Conservation (phyloP, 2,888 invertebrate species). For the Tenthredo mesomela region DNA sequence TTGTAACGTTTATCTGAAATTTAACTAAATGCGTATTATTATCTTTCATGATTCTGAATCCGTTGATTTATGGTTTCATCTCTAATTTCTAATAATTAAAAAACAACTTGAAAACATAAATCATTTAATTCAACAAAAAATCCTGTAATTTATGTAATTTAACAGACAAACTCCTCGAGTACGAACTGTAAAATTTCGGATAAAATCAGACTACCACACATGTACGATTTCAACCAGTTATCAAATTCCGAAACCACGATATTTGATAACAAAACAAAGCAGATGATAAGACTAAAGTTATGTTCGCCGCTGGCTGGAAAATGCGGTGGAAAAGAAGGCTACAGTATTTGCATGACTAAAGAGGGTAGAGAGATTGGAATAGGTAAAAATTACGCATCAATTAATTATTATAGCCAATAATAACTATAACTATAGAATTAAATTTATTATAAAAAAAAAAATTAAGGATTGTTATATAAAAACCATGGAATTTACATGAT, state of each 20-base stretch:
- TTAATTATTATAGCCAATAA: neutral
- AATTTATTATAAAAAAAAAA: neutral
- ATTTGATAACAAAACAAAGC: neutral
- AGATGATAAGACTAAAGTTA: conserved; percentile 52
- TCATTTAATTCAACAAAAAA: neutral
- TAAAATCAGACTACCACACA: neutral
- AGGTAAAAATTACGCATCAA: conserved; percentile 60
- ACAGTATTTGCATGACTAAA: conserved; percentile 66
- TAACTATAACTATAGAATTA: neutral
- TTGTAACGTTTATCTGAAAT: neutral
- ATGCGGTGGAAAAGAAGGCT: conserved; percentile 65
- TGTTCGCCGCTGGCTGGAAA: conserved; percentile 63
- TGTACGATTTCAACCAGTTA: conserved; percentile 33
- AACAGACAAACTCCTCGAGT: neutral
- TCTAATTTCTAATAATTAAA: too few species aligned
- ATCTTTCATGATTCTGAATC: neutral
- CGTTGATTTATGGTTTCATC: neutral
- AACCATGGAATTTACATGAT: conserved; percentile 27
- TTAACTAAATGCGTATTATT: neutral
- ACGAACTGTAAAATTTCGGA: neutral
- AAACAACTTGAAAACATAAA: neutral
- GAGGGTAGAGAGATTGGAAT: conserved; percentile 66
- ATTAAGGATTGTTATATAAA: neutral
- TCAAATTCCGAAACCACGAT: conserved; percentile 3
- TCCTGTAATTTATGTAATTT: neutral